Evolutionary conservation across 2,888 invertebrate genomes (phyloP).

Genomic region (Epistrophe eligans): DNA sequence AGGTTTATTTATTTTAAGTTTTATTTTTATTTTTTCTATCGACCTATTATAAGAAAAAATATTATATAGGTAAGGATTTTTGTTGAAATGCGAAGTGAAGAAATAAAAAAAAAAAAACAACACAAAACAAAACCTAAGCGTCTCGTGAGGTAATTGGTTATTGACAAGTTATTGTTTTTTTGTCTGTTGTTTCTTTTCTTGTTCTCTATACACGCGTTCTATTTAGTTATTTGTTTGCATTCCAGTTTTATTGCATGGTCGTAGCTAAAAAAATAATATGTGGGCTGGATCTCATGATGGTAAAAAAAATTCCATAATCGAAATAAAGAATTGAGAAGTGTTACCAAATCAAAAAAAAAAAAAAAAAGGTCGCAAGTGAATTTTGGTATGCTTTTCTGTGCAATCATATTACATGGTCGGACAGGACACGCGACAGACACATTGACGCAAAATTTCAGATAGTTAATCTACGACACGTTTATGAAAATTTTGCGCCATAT

Average conservation of each 20-base stretch:
- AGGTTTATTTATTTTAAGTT: background rate
- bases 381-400: too few species aligned
- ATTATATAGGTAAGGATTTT: constrained; percentile 50
- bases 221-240: background rate
- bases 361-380: too few species aligned
- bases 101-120: background rate
- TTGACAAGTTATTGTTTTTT: background rate
- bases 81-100: constrained; percentile 18
- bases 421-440: too few species aligned
- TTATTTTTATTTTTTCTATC: constrained; percentile 35
- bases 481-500: too few species aligned
- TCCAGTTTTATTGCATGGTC: background rate
- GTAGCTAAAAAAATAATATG: background rate
- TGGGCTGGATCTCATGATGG: too few species aligned
- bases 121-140: background rate
- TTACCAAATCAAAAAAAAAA: too few species aligned
- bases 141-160: constrained; percentile 5
- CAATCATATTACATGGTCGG: too few species aligned
- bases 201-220: constrained; percentile 23
- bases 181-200: background rate
- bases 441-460: too few species aligned
- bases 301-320: too few species aligned
- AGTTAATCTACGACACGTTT: too few species aligned
- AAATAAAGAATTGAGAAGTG: too few species aligned
- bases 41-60: constrained; percentile 40